Conservation (phyloP, 2,888 invertebrate genomes). For the Crepidodera aurea region DNA sequence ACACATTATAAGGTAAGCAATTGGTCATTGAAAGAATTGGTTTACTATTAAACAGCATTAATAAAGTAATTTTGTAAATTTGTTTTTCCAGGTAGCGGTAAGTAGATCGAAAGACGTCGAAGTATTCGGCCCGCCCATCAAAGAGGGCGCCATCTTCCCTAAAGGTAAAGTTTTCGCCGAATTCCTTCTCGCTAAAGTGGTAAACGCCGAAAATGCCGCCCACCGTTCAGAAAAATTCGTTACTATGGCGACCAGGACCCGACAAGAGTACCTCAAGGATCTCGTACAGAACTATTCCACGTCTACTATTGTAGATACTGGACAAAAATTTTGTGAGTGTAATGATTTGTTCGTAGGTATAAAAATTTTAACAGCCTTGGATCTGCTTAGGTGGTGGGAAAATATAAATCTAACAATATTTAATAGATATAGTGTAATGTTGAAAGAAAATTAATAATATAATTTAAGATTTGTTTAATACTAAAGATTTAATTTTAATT, state of each 20-base stretch:
- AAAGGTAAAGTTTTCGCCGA: conserved; percentile 95
- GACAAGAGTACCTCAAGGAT: conserved; percentile 95
- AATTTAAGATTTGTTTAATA: too few relatives aligned
- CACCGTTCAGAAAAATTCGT: conserved; percentile 96
- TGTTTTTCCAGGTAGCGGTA: conserved; percentile 52
- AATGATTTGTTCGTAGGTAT: conserved; percentile 35
- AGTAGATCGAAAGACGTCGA: conserved; percentile 91
- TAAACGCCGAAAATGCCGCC: conserved; percentile 96
- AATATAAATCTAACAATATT: conserved; percentile 15
- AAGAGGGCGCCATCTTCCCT: conserved; percentile 84
- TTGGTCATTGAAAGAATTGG: too few relatives aligned
- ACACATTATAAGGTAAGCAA: conserved; percentile 79
- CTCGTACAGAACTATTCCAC: conserved; percentile 85
- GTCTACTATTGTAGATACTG: conserved; percentile 80
- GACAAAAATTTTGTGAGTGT: conserved; percentile 85
- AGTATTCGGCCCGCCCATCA: conserved; percentile 94
- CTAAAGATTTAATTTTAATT: too few relatives aligned
- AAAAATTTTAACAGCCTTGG: conserved; percentile 26
- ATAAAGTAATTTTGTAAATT: too few relatives aligned
- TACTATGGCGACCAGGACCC: conserved; percentile 94
- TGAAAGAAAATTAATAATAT: too few relatives aligned
- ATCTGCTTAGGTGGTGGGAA: conserved; percentile 30
- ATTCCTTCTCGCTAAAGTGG: conserved; percentile 92
- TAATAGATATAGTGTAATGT: too few relatives aligned
- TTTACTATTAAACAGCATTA: too few relatives aligned